phyloP scores from a whole-genome alignment of 1,140 invertebrate genomes.

The Aphaenogaster rudis region DNA sequence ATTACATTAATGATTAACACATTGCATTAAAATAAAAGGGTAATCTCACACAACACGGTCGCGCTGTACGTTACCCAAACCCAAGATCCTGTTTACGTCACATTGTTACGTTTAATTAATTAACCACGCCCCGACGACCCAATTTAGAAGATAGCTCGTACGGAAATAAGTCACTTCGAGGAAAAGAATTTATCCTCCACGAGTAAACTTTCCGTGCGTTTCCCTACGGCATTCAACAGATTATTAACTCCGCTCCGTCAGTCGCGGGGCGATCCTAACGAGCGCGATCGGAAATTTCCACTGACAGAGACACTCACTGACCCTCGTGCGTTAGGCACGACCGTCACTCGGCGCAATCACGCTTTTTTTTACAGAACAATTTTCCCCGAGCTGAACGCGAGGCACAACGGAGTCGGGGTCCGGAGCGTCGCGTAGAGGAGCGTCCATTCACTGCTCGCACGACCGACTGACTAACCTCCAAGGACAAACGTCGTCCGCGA shows the following conservation, averaged over 20 bases:
- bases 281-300: not conserved
- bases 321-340: not conserved
- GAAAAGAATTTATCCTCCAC: not conserved
- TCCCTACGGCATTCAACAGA: conserved; percentile 3
- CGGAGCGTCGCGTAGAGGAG: not conserved
- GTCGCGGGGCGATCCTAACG: not conserved
- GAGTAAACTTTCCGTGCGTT: not conserved
- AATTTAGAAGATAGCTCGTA: not conserved
- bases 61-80: not conserved
- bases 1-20: not conserved
- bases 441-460: conserved; percentile 37
- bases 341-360: not conserved
- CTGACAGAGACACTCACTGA: not conserved
- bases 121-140: conserved; percentile 20
- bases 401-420: not conserved
- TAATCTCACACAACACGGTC: not conserved
- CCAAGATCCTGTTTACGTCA: not conserved
- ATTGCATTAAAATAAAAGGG: not conserved
- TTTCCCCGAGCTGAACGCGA: not conserved
- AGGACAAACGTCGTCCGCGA: conserved; percentile 39
- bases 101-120: conserved; percentile 24
- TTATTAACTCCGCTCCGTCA: not conserved
- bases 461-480: conserved; percentile 49
- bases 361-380: not conserved
- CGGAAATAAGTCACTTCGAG: too few relatives aligned